Percentiles rank a stretch among this genome's conserved stretches.
Evolutionary conservation across 1,140 invertebrate species (phyloP).

Genomic region (Drosophila nigromelanica): DNA sequence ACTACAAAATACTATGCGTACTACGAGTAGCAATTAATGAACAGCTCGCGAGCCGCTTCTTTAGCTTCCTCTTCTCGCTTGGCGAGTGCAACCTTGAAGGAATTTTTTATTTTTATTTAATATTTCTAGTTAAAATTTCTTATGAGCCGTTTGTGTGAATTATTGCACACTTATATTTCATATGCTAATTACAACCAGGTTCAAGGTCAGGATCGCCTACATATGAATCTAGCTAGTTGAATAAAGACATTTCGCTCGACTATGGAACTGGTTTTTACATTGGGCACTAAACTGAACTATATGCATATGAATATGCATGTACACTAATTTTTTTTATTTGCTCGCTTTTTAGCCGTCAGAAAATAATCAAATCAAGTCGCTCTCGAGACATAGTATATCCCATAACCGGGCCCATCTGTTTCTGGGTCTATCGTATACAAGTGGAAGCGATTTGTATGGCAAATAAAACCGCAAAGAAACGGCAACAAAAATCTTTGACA

Average conservation of each 20-base stretch:
- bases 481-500: slow-evolving; percentile 17
- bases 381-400: slow-evolving; percentile 14
- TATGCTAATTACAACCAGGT: slow-evolving; percentile 55
- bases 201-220: slow-evolving; percentile 42
- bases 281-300: slow-evolving; percentile 12
- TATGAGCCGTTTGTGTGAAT: slow-evolving; percentile 39
- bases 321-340: neutral
- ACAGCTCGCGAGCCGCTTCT: slow-evolving; percentile 44
- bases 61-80: slow-evolving; percentile 3
- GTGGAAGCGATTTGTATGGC: slow-evolving; percentile 33
- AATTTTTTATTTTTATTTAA: neutral
- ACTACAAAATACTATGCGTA: slow-evolving; percentile 47
- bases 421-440: slow-evolving; percentile 18
- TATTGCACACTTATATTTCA: slow-evolving; percentile 32
- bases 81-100: slow-evolving; percentile 45
- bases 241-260: neutral
- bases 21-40: slow-evolving; percentile 60
- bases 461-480: slow-evolving; percentile 18
- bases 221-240: slow-evolving; percentile 7
- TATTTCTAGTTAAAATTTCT: slow-evolving; percentile 36
- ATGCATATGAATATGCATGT: neutral
- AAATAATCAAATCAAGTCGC: slow-evolving; percentile 18
- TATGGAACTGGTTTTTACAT: slow-evolving; percentile 33
- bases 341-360: neutral
- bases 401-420: slow-evolving; percentile 20